Evolutionary conservation across 2,888 invertebrate species (phyloP).

Genomic region (Zygaena filipendulae): DNA sequence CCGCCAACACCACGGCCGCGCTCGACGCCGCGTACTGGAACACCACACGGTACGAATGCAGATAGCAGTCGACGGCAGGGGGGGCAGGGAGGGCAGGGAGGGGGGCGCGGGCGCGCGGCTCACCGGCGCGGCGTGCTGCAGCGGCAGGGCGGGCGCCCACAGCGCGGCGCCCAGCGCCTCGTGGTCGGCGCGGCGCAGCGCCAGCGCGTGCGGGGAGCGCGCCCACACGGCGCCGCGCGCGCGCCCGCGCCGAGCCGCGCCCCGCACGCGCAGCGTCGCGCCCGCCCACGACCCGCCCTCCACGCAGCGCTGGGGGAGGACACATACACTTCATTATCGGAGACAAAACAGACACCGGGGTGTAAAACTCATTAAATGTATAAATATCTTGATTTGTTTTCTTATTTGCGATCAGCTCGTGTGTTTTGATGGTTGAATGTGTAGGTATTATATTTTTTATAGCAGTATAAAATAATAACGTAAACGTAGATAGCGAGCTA

Average conservation of each 20-base stretch:
- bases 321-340: slow-evolving; percentile 5
- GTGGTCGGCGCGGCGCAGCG: background rate
- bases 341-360: no score
- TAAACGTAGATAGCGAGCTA: no score
- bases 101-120: background rate
- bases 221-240: slow-evolving; percentile 14
- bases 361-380: no score
- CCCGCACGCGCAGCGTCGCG: slow-evolving; percentile 14
- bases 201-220: slow-evolving; percentile 4
- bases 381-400: no score
- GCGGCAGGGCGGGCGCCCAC: slow-evolving; percentile 14
- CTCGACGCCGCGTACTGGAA: slow-evolving; percentile 43
- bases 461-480: no score
- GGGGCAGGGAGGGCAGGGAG: background rate
- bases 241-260: slow-evolving; percentile 21
- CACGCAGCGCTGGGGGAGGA: slow-evolving; percentile 22
- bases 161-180: background rate
- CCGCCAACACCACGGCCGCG: slow-evolving; percentile 80
- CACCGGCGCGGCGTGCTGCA: slow-evolving; percentile 30
- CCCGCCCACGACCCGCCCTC: slow-evolving; percentile 10
- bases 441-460: no score
- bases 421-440: no score
- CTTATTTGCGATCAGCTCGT: no score
- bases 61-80: background rate
- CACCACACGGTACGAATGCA: slow-evolving; percentile 1